Base-by-base conservation (phyloP, 2,888 invertebrate species). In the Anthrax anthrax region DNA sequence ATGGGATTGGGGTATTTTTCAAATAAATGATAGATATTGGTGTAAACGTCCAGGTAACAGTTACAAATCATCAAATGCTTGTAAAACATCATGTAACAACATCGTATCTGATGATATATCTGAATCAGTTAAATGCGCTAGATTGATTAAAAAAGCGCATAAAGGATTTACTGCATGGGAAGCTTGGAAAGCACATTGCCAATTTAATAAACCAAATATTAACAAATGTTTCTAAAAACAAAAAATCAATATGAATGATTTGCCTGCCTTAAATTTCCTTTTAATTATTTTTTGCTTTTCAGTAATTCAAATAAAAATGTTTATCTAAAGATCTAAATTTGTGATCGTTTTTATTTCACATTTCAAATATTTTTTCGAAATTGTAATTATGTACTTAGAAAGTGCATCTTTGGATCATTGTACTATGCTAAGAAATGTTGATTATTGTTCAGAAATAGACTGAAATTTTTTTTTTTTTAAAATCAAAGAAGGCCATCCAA, bases 21-120 rank as follows among this genome's bases (percentile, higher is more conserved):
- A 68, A 54, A 65, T 69, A 42, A 68, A 67, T 50, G 62, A 67
- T 55, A 60, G 57, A 18, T 68, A 54, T 50, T 68, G 68, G 68
- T 68, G 68, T 51, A 37, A 50, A 43, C 53, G 53, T 1, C 60
- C 63, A 27, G 48, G 49, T 27, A 59, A 58, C 44, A 56, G 58
- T 17, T 52, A 52, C 36, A 55, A 51, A 47, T 58, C 60, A 39
- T 39, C 38, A 3, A 67, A 67, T 41, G 62, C 56, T 9, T 68
- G 68, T 51, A 60, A 61, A 42, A 54, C 62, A 4, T 56, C 60
- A 29, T 68, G 68, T 49, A 53, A 50, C 14, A 56, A 55, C n/a
- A 54, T 67, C n/a, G 44, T 65, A 4, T 52, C 54, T 17, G 62
- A 65, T 52, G 58, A 67, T 54, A 67, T 68, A 36, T 57, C 60